These are phyloP conservation scores for Saturnia pavonia DNA, from an alignment of 2,888 invertebrate species.

Conservation along the genomic window DNA sequence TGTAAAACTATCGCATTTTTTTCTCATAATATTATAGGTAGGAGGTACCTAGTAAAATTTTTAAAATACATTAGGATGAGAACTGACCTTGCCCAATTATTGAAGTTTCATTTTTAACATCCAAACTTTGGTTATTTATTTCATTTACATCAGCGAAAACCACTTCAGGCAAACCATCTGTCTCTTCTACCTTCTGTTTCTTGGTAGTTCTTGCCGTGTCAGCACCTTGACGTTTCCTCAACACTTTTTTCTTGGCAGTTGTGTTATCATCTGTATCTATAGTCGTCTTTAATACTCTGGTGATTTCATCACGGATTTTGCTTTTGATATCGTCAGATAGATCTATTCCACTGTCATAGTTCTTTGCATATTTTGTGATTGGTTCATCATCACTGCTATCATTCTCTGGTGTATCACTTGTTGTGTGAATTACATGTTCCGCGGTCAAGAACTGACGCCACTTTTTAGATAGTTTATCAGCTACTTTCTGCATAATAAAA, in stretches of 20 bases:
- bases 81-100: background rate
- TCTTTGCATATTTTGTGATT: slow-evolving; percentile 60
- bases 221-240: slow-evolving; percentile 24
- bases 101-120: slow-evolving; percentile 30
- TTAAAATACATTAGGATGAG: background rate
- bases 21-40: too few species aligned
- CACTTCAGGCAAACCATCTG: slow-evolving; percentile 42
- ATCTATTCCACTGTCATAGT: slow-evolving; percentile 55
- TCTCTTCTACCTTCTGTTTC: slow-evolving; percentile 30
- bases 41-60: background rate
- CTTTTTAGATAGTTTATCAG: slow-evolving; percentile 54
- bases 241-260: slow-evolving; percentile 26
- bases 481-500: slow-evolving; percentile 46
- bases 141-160: slow-evolving; percentile 67
- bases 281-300: slow-evolving; percentile 39
- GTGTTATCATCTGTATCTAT: slow-evolving; percentile 27
- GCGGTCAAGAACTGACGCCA: slow-evolving; percentile 50
- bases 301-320: slow-evolving; percentile 54
- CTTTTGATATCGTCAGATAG: slow-evolving; percentile 58
- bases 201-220: slow-evolving; percentile 26
- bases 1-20: background rate
- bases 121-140: slow-evolving; percentile 39
- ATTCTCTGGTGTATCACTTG: slow-evolving; percentile 22
- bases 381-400: slow-evolving; percentile 68
- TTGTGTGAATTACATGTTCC: slow-evolving; percentile 34